Percentiles rank a stretch among this genome's conserved stretches.
phyloP scores from a whole-genome alignment of 2,888 invertebrate genomes.

The Ligdia adustata region DNA sequence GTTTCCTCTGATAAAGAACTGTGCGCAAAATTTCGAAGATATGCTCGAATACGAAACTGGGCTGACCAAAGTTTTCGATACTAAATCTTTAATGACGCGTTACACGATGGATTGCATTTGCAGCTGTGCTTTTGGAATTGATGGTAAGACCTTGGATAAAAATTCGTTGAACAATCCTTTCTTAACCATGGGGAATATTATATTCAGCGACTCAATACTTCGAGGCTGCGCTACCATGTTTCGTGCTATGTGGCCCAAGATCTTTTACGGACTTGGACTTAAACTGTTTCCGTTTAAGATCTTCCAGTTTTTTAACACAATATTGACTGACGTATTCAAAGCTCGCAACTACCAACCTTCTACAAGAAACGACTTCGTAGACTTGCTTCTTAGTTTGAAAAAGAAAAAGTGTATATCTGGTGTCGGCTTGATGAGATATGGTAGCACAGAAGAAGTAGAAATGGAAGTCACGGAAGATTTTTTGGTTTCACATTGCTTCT shows the following conservation, averaged over 20 bases:
- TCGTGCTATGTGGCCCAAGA: constrained; percentile 3
- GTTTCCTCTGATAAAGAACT: constrained; percentile 41
- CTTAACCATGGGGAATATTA: constrained; percentile 34
- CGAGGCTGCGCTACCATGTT: constrained; percentile 1
- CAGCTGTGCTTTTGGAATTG: constrained; percentile 45
- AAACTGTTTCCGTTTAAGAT: constrained; percentile 4
- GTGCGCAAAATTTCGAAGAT: constrained; percentile 28
- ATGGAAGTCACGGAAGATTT: constrained; percentile 1
- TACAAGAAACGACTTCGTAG: constrained; percentile 6
- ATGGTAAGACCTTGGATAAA: constrained; percentile 41
- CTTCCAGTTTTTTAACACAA: neutral
- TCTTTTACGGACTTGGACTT: constrained; percentile 9
- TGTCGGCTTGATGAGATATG: neutral
- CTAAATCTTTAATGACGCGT: constrained; percentile 31
- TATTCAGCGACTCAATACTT: constrained; percentile 29
- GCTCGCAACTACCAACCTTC: constrained; percentile 1
- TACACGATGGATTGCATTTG: constrained; percentile 44
- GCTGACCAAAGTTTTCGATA: constrained; percentile 22
- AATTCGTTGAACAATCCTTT: constrained; percentile 40
- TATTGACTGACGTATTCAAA: constrained; percentile 2
- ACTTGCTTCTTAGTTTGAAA: neutral
- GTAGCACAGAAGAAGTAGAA: neutral
- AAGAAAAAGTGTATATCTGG: neutral
- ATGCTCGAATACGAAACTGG: constrained; percentile 28
- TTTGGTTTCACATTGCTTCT: constrained; percentile 4